Percentiles rank a stretch among this genome's conserved stretches.
phyloP scores from a whole-genome alignment of 1,140 invertebrate species.

The Argopecten irradians region DNA sequence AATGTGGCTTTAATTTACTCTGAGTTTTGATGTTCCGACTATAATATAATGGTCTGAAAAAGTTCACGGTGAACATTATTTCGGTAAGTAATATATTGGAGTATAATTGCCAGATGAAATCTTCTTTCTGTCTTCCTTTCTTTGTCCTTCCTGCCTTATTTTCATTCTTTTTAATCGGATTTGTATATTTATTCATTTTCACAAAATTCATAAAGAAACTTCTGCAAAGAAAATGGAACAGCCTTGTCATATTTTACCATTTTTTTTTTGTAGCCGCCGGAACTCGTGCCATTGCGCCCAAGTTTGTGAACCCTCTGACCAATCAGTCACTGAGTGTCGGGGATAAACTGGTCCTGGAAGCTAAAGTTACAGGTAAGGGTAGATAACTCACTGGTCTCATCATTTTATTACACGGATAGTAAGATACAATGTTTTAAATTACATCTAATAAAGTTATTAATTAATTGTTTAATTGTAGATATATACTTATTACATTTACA shows the following conservation, averaged over 20 bases:
- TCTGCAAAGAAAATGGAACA: too few species aligned
- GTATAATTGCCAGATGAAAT: too few species aligned
- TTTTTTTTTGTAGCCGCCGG: constrained; percentile 50
- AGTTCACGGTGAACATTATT: not conserved
- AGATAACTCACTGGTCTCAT: not conserved
- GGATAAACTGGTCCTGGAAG: constrained; percentile 57
- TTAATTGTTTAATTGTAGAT: too few species aligned
- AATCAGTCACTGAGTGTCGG: constrained; percentile 51
- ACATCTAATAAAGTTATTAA: too few species aligned
- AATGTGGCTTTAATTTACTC: not conserved
- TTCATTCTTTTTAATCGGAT: not conserved
- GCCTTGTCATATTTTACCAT: not conserved
- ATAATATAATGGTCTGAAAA: not conserved
- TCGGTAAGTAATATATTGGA: not conserved
- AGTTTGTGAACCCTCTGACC: constrained; percentile 57
- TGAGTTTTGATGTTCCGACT: not conserved
- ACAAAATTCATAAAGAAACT: too few species aligned
- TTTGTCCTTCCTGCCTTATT: not conserved
- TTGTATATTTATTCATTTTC: too few species aligned
- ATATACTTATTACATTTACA: too few species aligned
- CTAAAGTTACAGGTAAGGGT: constrained; percentile 59
- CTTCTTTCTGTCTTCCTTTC: too few species aligned
- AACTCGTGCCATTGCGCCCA: constrained; percentile 56
- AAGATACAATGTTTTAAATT: too few species aligned
- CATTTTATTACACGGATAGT: not conserved